Evolutionary conservation across 2,113 vertebrate genomes (phyloP).

Genomic region (Abramis brama): DNA sequence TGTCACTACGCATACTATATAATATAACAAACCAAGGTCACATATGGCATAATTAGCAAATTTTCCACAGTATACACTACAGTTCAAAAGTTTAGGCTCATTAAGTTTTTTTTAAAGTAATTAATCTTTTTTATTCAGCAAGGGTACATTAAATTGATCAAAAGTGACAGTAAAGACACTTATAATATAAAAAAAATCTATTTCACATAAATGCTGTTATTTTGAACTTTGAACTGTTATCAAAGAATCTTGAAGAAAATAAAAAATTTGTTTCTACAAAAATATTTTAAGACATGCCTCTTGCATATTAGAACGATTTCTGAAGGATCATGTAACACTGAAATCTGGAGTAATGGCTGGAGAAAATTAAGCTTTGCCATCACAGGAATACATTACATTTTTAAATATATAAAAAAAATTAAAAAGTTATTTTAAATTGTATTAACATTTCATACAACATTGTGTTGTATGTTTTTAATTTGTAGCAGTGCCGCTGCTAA

Average conservation of each 20-base stretch:
- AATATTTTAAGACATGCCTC: neutral
- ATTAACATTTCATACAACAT: too few relatives aligned
- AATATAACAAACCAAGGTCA: constrained; percentile 3
- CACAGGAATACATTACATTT: too few relatives aligned
- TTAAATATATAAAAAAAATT: too few relatives aligned
- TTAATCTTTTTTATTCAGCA: neutral
- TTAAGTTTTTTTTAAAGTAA: neutral
- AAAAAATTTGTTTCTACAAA: neutral
- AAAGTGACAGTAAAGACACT: neutral
- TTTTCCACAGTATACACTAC: neutral
- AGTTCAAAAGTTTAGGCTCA: neutral
- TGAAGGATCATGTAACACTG: neutral
- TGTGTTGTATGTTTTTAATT: too few relatives aligned
- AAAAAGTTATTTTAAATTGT: too few relatives aligned
- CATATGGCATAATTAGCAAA: neutral
- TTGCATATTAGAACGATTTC: neutral
- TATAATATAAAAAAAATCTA: neutral
- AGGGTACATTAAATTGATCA: too few relatives aligned
- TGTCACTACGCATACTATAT: neutral
- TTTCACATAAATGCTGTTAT: neutral
- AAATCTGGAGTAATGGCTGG: too few relatives aligned
- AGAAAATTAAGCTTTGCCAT: too few relatives aligned
- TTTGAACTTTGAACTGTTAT: too few relatives aligned
- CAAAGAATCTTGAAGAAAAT: too few relatives aligned
- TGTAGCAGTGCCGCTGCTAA: neutral